Conservation (phyloP, 2,888 invertebrate species). For the Cremastinae sp. region DNA sequence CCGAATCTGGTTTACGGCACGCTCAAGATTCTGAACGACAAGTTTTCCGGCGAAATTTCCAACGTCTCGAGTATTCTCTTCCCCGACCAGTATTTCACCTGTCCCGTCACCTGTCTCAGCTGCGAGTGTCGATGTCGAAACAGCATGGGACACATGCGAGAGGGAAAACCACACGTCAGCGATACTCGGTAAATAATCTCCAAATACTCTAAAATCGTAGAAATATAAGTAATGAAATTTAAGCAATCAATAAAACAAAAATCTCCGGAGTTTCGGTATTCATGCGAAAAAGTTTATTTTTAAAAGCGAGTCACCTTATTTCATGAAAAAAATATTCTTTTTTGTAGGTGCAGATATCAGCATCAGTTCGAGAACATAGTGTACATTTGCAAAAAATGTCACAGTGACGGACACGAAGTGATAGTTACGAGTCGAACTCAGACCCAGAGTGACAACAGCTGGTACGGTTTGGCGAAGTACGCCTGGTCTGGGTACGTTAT, state of each 20-base stretch:
- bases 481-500: constrained; percentile 91
- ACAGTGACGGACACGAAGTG: constrained; percentile 83
- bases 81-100: constrained; percentile 91
- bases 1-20: constrained; percentile 86
- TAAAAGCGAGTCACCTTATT: too few species aligned
- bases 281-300: background rate
- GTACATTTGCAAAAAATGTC: constrained; percentile 85
- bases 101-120: constrained; percentile 86
- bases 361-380: constrained; percentile 88
- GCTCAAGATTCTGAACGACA: constrained; percentile 88
- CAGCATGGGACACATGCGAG: constrained; percentile 86
- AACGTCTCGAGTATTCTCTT: constrained; percentile 85
- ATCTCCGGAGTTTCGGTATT: background rate
- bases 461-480: constrained; percentile 87
- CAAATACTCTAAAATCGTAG: too few species aligned
- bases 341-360: constrained; percentile 83
- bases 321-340: constrained; percentile 47
- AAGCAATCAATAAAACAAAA: too few species aligned
- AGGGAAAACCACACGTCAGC: constrained; percentile 83
- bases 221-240: too few species aligned
- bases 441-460: constrained; percentile 80
- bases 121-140: constrained; percentile 85
- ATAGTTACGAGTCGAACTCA: constrained; percentile 83
- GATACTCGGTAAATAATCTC: constrained; percentile 78
- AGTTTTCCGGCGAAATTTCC: constrained; percentile 87